Percentiles rank a stretch among this genome's conserved stretches.
Conservation (phyloP, 2,888 invertebrate species). For the Eremobia ochroleuca region DNA sequence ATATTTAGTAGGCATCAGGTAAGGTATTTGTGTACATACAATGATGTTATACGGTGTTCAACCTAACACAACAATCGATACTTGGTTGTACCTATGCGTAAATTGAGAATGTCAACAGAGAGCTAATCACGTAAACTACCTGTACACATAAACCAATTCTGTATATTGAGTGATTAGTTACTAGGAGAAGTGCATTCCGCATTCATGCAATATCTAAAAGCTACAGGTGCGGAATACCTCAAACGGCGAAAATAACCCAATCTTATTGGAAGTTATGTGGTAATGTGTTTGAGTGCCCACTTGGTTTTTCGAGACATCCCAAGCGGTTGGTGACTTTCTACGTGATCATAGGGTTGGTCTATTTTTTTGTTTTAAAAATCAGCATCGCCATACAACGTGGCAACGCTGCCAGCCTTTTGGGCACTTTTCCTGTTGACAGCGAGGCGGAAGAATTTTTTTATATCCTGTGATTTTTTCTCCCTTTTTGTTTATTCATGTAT, state of each 20-base stretch:
- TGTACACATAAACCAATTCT: neutral
- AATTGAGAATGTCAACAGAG: conserved; percentile 4
- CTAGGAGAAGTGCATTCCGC: neutral
- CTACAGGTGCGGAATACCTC: neutral
- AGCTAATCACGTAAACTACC: conserved; percentile 8
- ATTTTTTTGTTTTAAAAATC: rapidly evolving
- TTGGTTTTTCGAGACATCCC: neutral
- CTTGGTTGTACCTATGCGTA: neutral
- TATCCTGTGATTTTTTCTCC: neutral
- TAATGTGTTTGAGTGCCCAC: neutral
- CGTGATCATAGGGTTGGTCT: neutral
- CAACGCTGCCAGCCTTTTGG: neutral
- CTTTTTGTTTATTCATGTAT: too few species aligned
- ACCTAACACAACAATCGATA: conserved; percentile 3
- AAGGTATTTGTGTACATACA: conserved; percentile 1
- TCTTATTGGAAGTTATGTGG: neutral
- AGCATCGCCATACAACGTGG: neutral
- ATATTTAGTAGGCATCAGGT: neutral
- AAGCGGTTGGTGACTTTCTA: neutral
- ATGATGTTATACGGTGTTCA: conserved; percentile 19
- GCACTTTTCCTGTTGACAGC: neutral
- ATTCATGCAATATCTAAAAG: neutral
- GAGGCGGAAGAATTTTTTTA: neutral
- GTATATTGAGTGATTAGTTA: neutral
- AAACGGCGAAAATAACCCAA: neutral